Evolutionary conservation across 1,140 invertebrate species (phyloP), one percentile per base, ranked within the genome.

Genomic region (Macrobrachium nipponense): DNA sequence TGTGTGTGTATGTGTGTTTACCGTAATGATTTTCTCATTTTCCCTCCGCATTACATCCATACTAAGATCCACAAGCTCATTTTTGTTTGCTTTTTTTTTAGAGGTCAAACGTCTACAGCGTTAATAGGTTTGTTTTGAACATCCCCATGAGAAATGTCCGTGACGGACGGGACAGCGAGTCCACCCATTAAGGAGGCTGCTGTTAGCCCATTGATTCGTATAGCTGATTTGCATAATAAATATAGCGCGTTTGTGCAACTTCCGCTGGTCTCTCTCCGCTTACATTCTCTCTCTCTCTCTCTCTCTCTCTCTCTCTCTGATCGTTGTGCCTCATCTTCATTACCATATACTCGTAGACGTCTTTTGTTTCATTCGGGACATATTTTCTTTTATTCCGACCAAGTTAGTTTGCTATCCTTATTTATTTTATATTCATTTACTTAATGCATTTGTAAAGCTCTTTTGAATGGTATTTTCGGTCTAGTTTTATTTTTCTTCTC

Each of bases 181-280:
- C 27, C 81, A 62, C 11, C 58, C 82, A 77, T 64, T 14, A 15
- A 86, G 27, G 27, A 36, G 27, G 27, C 27, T 36, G 27, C 27
- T 36, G 64, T 61, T 66, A 44, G 59, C 14, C 75, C 83, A 86
- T 86, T 77, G 83, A 86, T 86, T 86, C 77, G 27, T 36, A 79
- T 64, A 80, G 83, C 83, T 79, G 76, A 86, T 86, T 86, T 86
- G 77, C 83, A 86, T 86, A 64, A 86, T 80, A 80, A 86, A 86
- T 86, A 86, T 86, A 58, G 44, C 58, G 76, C 62, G 77, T 73
- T 86, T 86, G 83, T 86, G 83, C 80, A 60, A 86, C 83, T 86
- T 86, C 83, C 83, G 83, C 44, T 72, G 76, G 44, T 27, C 36
- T 59, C 36, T 59, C 43, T 20, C 20, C 80, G 10, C 68, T n/a